These are phyloP conservation scores for Cacoxenus indagator DNA, from an alignment of 2,888 invertebrate species.

Conservation along the genomic window DNA sequence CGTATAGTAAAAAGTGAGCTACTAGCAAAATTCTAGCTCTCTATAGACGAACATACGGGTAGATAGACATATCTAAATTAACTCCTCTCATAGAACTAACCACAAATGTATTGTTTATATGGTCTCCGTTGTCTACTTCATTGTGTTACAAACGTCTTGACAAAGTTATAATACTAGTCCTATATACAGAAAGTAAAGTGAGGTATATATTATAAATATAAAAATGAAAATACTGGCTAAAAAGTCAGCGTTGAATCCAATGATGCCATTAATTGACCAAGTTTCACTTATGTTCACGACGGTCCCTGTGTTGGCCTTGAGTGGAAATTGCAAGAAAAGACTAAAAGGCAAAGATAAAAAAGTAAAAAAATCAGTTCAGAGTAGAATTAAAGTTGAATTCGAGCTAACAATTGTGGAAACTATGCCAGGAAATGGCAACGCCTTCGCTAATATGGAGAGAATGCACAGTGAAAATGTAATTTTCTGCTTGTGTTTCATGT, in stretches of 20 bases:
- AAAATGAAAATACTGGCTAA: conserved; percentile 31
- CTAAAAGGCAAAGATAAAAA: background rate
- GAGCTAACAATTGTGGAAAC: conserved; percentile 39
- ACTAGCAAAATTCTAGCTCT: too few species aligned
- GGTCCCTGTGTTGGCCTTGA: conserved; percentile 37
- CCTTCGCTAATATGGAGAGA: background rate
- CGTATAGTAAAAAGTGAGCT: too few species aligned
- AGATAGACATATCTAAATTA: too few species aligned
- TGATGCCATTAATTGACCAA: conserved; percentile 66
- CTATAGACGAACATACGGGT: too few species aligned
- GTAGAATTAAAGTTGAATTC: background rate
- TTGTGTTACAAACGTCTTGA: too few species aligned
- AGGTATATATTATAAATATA: background rate
- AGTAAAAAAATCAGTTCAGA: background rate
- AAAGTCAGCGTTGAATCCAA: conserved; percentile 64
- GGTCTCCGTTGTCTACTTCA: too few species aligned
- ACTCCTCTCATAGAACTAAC: too few species aligned
- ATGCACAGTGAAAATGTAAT: background rate
- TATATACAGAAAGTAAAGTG: too few species aligned
- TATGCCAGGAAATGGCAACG: conserved; percentile 59
- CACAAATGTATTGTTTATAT: too few species aligned
- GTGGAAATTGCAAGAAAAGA: conserved; percentile 21
- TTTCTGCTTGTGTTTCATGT: background rate
- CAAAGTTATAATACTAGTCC: too few species aligned
- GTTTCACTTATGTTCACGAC: conserved; percentile 62